Evolutionary conservation across 2,113 vertebrate genomes (phyloP).

Genomic region (Macheiramphus alcinus): DNA sequence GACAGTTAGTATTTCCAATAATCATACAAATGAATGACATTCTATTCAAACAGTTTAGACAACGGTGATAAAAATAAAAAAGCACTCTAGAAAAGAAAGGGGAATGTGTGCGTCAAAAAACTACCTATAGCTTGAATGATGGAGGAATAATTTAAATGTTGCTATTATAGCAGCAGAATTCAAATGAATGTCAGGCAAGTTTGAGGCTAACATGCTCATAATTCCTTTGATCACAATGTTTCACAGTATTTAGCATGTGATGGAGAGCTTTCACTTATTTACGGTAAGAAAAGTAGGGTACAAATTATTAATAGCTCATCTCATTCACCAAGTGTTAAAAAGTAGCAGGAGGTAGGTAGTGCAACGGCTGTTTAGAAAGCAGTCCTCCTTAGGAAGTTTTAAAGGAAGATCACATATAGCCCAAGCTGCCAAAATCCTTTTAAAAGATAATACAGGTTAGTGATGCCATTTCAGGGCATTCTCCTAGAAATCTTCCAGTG

Average conservation of each 20-base stretch:
- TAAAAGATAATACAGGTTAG: neutral
- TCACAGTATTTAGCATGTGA: neutral
- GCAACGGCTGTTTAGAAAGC: neutral
- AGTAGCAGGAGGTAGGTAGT: neutral
- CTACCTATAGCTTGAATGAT: constrained; percentile 7
- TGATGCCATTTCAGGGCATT: neutral
- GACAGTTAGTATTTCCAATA: constrained; percentile 13
- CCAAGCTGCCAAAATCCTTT: neutral
- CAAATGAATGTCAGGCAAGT: neutral
- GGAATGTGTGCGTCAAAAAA: neutral
- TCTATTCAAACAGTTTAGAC: constrained; percentile 15
- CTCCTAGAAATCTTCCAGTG: neutral
- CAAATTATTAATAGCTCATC: constrained; percentile 15
- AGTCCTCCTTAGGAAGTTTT: neutral
- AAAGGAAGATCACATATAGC: neutral
- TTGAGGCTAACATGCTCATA: neutral
- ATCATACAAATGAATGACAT: constrained; percentile 15
- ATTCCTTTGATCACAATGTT: neutral
- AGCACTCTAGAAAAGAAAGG: neutral
- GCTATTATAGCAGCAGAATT: neutral
- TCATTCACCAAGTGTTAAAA: neutral
- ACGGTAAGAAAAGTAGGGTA: neutral
- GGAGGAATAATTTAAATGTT: neutral
- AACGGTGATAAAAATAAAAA: neutral
- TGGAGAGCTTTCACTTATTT: constrained; percentile 23